phyloP scores from a whole-genome alignment of 2,888 invertebrate genomes.

The Trileptium ribeirensis region DNA sequence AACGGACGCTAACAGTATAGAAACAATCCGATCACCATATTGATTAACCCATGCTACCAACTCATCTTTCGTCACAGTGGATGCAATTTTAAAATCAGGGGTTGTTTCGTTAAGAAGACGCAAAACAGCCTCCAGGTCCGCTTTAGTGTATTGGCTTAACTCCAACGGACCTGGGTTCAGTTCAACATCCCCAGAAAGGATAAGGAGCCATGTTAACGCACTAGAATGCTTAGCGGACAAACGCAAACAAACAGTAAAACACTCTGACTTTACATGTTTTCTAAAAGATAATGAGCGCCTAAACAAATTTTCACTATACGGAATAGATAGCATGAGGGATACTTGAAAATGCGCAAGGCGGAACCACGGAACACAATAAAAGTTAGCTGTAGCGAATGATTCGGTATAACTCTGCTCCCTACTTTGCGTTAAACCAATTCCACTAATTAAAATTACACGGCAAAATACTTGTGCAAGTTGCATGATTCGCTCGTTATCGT shows the following conservation, averaged over 20 bases:
- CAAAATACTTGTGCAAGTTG: no score
- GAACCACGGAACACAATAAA: no score
- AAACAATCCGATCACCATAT: background rate
- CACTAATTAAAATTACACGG: no score
- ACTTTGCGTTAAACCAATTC: no score
- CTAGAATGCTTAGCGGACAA: background rate
- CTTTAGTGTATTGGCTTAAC: background rate
- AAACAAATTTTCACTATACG: no score
- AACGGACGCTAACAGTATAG: background rate
- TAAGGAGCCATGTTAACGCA: background rate
- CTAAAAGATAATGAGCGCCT: background rate
- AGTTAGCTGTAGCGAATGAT: no score
- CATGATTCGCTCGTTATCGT: no score
- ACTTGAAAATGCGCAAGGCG: no score
- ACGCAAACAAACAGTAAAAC: background rate
- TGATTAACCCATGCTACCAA: background rate
- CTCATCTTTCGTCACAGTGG: background rate
- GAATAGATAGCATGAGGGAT: no score
- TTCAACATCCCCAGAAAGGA: background rate
- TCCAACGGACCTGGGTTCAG: background rate
- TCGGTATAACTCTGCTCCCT: no score
- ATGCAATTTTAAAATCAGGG: constrained; percentile 4
- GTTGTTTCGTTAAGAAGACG: background rate
- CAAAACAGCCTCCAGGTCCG: background rate
- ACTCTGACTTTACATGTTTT: background rate